Base-by-base conservation (phyloP, 2,113 vertebrate genomes). In the Furnarius figulus region DNA sequence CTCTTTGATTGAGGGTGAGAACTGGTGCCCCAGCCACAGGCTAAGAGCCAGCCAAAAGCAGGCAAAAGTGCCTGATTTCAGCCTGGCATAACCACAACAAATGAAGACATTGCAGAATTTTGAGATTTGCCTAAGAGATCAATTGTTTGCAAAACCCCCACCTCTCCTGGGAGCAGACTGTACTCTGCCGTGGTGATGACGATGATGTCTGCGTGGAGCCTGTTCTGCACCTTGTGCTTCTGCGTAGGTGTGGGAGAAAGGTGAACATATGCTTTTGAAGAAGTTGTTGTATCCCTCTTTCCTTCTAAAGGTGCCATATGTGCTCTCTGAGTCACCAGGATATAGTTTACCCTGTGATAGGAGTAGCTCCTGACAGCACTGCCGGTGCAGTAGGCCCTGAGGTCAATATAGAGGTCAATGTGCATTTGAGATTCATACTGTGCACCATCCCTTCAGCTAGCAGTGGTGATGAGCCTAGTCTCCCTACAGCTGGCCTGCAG, bases 261-360 rank as follows among this genome's bases (percentile, higher is more conserved):
- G 94, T 95, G 90, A 97, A 87, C 95, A 96, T 95, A 96, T 91
- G 94, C 20, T 97, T 91, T 79, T 91, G 82, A 73, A 91, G 81
- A 76, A 85, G 94, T 40, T 94, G 92, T 70, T 0, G 1, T 46
- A 65, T 79, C 78, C 44, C 49, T 70, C 37, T 62, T 91, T 82
- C 70, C 87, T 93, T 82, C 62, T 76, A 23, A 82, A 91, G 72
- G 85, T 79, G 66, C 87, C 90, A 83, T 87, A 87, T 79, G 90
- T 0, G 5, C 58, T 85, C 25, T 91, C 87, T 97, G 95, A 96
- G 62, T 95, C 94, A 90, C 37, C 2, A 6, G 85, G 53, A 72
- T 0, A 0, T 44, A 58, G 56, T 59, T 91, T 78, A 75, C 28
- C 33, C 52, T 50, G 61, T 59, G 74, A 85, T 1, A 59, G 47